phyloP scores from a whole-genome alignment of 2,888 invertebrate species.

The Hirtodrosophila confusa region DNA sequence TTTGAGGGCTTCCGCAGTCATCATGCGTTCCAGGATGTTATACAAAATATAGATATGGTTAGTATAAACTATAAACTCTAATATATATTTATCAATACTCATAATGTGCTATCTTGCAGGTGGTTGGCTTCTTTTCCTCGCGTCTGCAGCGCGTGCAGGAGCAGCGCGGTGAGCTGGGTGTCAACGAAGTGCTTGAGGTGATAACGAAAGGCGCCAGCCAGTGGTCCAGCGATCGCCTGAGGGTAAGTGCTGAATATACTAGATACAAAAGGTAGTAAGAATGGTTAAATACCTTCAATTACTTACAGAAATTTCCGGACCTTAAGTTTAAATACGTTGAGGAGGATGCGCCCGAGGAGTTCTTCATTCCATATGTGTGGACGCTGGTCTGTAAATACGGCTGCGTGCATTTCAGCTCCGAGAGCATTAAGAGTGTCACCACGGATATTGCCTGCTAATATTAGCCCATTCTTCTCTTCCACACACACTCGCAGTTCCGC shows the following conservation, averaged over 20 bases:
- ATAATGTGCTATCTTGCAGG: slow-evolving; percentile 80
- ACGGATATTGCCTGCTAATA: slow-evolving; percentile 84
- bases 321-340: slow-evolving; percentile 99
- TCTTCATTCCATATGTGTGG: slow-evolving; percentile 99
- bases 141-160: slow-evolving; percentile 87
- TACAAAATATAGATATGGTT: slow-evolving; percentile 97
- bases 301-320: slow-evolving; percentile 97
- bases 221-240: slow-evolving; percentile 96
- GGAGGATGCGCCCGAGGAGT: slow-evolving; percentile 99
- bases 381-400: slow-evolving; percentile 90
- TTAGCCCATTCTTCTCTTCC: slow-evolving; percentile 21
- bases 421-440: slow-evolving; percentile 83
- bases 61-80: not conserved
- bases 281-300: not conserved
- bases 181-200: slow-evolving; percentile 92
- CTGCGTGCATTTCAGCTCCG: slow-evolving; percentile 84
- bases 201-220: slow-evolving; percentile 96
- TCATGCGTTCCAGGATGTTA: slow-evolving; percentile 95
- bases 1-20: slow-evolving; percentile 95
- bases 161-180: slow-evolving; percentile 90
- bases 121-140: slow-evolving; percentile 87
- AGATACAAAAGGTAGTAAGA: too few relatives aligned
- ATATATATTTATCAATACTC: not conserved
- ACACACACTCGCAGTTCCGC: slow-evolving; percentile 30
- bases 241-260: slow-evolving; percentile 86